Evolutionary conservation across 1,140 invertebrate species (phyloP), one percentile per base, ranked within the genome.

Genomic region (Leptopilina boulardi): DNA sequence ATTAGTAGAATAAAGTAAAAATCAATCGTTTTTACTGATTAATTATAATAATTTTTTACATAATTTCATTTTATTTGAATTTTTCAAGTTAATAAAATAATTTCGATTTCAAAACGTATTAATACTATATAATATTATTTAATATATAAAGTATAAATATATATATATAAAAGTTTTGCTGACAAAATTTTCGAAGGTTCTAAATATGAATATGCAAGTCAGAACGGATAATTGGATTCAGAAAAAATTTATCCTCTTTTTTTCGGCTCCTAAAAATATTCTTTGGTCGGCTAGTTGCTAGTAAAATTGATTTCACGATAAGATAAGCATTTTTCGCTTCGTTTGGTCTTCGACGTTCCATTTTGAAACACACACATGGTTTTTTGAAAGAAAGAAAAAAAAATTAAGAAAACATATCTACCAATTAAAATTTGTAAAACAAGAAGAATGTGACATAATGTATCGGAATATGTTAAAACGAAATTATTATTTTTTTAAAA

Each of bases 281-380:
- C 59, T 11, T n/a, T 23, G 23, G 59, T 66, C 26, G 23, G 56
- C 47, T 51, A 51, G 47, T 51, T 51, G 23, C 59, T 66, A 66
- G 59, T 66, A 66, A 30, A 66, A 66, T 34, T 66, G 59, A 66
- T 66, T 66, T 66, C 23, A 30, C 23, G 59, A 66, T 66, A 66
- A 66, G 59, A 66, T 66, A 66, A 66, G 26, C 59, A 66, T 66
- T 66, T 66, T 66, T 66, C 59, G 59, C 59, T 66, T 66, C 59
- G 26, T 66, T 66, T 66, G 56, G 59, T 66, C 59, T 66, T 30
- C 26, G 59, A 30, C 59, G 59, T 66, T 30, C 59, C 59, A 66
- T 66, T 66, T 66, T 66, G 59, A 66, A 66, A 66, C 59, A 66
- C 26, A 66, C 59, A 66, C 26, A 34, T 66, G 59, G 59, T 66